These are phyloP conservation scores for Neosalanx taihuensis DNA, from an alignment of 2,797 vertebrate genomes.

Conservation along the genomic window DNA sequence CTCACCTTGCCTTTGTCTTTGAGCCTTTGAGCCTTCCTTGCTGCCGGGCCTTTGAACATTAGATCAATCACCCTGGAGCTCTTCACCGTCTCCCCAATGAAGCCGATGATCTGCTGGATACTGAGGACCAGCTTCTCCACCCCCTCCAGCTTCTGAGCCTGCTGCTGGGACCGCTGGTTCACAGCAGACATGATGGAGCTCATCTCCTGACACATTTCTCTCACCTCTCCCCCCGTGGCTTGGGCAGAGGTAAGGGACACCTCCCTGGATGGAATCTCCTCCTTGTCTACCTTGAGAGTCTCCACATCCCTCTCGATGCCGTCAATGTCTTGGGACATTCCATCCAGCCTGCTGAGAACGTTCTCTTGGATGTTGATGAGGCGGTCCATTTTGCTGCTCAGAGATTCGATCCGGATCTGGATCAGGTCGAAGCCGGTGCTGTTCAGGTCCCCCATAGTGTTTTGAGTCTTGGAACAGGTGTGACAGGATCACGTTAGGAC, in stretches of 20 bases:
- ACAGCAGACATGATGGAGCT: constrained; percentile 80
- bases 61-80: constrained; percentile 73
- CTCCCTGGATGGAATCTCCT: constrained; percentile 63
- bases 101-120: constrained; percentile 83
- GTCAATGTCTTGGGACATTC: constrained; percentile 81
- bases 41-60: constrained; percentile 71
- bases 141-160: constrained; percentile 83
- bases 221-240: constrained; percentile 63
- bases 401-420: constrained; percentile 78
- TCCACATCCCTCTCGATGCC: constrained; percentile 79
- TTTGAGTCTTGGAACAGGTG: constrained; percentile 70
- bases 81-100: constrained; percentile 82
- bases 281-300: constrained; percentile 75
- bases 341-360: constrained; percentile 81
- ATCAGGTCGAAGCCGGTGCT: constrained; percentile 68
- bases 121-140: constrained; percentile 82
- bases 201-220: constrained; percentile 80
- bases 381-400: constrained; percentile 86
- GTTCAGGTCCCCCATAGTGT: constrained; percentile 41
- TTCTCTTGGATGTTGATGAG: constrained; percentile 82
- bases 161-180: constrained; percentile 80
- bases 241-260: constrained; percentile 55
- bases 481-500: constrained; percentile 47
- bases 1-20: constrained; percentile 69
- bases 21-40: constrained; percentile 59